Conservation (phyloP, 2,113 vertebrate species). For the Cynopterus brachyotis region DNA sequence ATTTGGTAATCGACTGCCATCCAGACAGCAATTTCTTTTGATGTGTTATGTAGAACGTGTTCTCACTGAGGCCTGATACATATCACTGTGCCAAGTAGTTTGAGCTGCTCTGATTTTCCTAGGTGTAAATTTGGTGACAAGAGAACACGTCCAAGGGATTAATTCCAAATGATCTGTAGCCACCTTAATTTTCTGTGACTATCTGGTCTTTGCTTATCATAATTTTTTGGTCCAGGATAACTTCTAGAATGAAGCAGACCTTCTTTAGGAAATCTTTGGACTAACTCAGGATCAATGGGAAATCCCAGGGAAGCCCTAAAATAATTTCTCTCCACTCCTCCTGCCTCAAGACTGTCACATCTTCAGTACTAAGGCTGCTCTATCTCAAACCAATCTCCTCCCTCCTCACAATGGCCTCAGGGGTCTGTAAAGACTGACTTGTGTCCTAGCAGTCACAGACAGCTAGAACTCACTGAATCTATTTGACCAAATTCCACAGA, state of each 20-base stretch:
- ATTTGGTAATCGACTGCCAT: conserved; percentile 12
- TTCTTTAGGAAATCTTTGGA: background rate
- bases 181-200: background rate
- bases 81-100: background rate
- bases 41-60: background rate
- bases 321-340: background rate
- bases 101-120: background rate
- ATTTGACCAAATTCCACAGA: background rate
- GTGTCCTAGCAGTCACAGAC: background rate
- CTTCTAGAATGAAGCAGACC: background rate
- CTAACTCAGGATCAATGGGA: background rate
- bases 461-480: background rate
- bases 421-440: background rate
- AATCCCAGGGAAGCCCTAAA: background rate
- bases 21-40: background rate
- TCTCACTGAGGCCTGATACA: background rate
- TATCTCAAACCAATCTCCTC: background rate
- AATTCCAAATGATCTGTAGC: conserved; percentile 18
- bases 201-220: background rate
- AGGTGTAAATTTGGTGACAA: background rate
- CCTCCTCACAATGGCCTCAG: background rate
- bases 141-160: background rate
- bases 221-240: background rate
- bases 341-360: background rate
- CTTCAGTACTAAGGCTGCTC: background rate